Evolutionary conservation across 1,140 invertebrate species (phyloP), one percentile per base, ranked within the genome.

Genomic region (Anthonomus grandis): DNA sequence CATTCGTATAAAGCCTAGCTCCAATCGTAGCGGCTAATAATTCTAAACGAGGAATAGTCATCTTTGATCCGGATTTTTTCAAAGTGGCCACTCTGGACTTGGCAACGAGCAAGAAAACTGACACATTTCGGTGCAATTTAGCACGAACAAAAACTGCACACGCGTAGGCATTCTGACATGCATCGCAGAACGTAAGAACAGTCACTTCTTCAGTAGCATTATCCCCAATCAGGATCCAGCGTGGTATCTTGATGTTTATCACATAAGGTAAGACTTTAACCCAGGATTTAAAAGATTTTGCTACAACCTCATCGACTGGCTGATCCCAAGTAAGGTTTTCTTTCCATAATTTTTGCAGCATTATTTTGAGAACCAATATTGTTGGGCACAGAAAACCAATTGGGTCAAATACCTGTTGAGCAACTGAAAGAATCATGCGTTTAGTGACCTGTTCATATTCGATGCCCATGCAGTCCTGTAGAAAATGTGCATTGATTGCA

Each of bases 331-430:
- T 39, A 2, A 54, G 1, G 25, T 64, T 68, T 3, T 22, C 19
- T 24, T 46, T 23, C 58, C 66, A 72, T 5, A 65, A 47, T 53
- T 60, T 44, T 60, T 70, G 64, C 15, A 71, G 46, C 19, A 71
- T 17, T 3, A 70, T 22, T 57, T 68, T 69, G 4, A 65, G 62
- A 21, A 54, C 48, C 6, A 70, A 18, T 6, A 52, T 63, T n/a
- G 65, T 52, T 10, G 72, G 70, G 13, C 59, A 19, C 4, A 65
- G 51, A 39, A 71, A 64, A 9, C 71, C 69, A 1, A 74, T 64
- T 5, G 65, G 69, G 62, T 73, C 70, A 48, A 68, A 74, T 12
- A 73, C 50, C 38, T 50, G 60, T 41, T 70, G 62, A 4, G 66
- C 44, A 8, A 57, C 49, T n/a, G 62, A 62, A 18, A 68, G 45